Conservation (phyloP, 2,888 invertebrate genomes). For the Dendrolimus pini region DNA sequence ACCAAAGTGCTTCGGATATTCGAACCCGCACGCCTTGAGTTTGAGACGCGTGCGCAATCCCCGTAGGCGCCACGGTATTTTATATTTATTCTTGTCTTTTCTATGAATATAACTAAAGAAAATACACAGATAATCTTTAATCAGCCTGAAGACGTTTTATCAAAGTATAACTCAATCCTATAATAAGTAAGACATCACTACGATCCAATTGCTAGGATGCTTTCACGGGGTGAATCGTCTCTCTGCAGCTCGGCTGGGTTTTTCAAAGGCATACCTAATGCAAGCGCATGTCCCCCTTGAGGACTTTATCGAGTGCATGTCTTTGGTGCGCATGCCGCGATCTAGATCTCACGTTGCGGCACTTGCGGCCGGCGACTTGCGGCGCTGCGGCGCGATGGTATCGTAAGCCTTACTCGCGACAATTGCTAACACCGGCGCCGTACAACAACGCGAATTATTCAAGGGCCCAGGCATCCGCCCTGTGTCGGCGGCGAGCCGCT, state of each 20-base stretch:
- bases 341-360: constrained; percentile 65
- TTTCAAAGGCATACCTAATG: constrained; percentile 64
- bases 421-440: constrained; percentile 62
- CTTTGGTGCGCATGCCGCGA: constrained; percentile 63
- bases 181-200: not conserved
- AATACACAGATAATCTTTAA: no score
- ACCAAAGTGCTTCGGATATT: no score
- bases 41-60: no score
- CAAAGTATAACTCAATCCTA: not conserved
- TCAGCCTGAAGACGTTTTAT: no score
- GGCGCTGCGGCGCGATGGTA: constrained; percentile 55
- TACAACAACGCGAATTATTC: constrained; percentile 65
- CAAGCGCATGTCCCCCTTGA: constrained; percentile 53
- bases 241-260: constrained; percentile 24
- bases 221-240: constrained; percentile 12
- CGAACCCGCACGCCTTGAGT: no score
- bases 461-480: constrained; percentile 16
- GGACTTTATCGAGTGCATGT: constrained; percentile 64
- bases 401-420: constrained; percentile 63
- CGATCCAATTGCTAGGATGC: constrained; percentile 6
- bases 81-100: no score
- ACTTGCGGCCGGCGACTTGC: constrained; percentile 26
- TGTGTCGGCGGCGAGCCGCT: constrained; percentile 24
- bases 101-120: no score
- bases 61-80: no score